phyloP scores from a whole-genome alignment of 2,888 invertebrate genomes.

The Cephonodes hylas region DNA sequence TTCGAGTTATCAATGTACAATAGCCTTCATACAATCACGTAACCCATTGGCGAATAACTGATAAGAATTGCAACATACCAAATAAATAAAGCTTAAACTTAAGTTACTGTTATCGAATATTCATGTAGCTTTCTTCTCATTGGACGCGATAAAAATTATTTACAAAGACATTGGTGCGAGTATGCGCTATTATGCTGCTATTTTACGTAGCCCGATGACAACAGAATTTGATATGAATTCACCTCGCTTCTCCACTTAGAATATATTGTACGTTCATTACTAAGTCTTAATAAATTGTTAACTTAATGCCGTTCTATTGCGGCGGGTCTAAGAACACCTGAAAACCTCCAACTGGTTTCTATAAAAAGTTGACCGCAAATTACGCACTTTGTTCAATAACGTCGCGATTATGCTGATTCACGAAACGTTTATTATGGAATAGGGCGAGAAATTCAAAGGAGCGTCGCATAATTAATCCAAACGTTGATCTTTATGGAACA shows the following conservation, averaged over 20 bases:
- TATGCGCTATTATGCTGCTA: neutral
- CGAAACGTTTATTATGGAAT: neutral
- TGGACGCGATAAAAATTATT: neutral
- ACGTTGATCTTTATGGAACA: too few species aligned
- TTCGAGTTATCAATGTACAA: neutral
- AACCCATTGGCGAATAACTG: neutral
- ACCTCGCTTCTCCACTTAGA: conserved; percentile 20
- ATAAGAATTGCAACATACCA: neutral
- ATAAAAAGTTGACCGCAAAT: conserved; percentile 9
- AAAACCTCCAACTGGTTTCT: conserved; percentile 29
- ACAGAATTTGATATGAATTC: conserved; percentile 17
- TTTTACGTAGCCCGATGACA: conserved; percentile 10
- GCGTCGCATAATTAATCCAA: neutral
- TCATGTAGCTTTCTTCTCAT: conserved; percentile 3
- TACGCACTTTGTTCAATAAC: neutral
- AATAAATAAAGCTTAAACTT: neutral
- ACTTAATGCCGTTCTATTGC: conserved; percentile 19
- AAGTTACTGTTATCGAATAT: neutral
- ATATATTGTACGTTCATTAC: conserved; percentile 20
- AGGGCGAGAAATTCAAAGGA: neutral
- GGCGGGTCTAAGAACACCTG: conserved; percentile 29
- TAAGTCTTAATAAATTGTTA: conserved; percentile 24
- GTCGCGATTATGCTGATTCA: neutral
- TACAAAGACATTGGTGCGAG: neutral
- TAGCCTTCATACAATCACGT: neutral